Evolutionary conservation across 2,888 invertebrate species (phyloP).

Genomic region (Microdon myrmicae): DNA sequence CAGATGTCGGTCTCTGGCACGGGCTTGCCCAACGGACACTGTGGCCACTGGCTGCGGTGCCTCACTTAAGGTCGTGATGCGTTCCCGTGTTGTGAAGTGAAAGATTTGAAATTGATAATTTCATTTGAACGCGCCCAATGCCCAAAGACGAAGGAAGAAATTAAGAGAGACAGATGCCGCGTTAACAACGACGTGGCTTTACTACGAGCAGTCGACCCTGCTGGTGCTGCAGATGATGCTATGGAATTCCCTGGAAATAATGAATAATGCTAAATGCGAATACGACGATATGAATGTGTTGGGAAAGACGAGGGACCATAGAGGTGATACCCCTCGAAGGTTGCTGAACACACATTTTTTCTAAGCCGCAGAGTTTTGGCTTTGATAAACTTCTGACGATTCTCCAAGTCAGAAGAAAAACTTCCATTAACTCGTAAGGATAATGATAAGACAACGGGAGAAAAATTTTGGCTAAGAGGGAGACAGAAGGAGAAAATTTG

Average conservation of each 20-base stretch:
- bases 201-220: background rate
- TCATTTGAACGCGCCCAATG: no score
- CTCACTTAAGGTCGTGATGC: slow-evolving; percentile 57
- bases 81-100: slow-evolving; percentile 55
- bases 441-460: slow-evolving; percentile 4
- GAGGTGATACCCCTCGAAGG: no score
- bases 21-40: slow-evolving; percentile 12
- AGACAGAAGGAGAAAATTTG: slow-evolving; percentile 1
- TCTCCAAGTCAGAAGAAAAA: no score
- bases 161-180: slow-evolving; percentile 7
- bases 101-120: slow-evolving; percentile 58
- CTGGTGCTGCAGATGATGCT: slow-evolving; percentile 5
- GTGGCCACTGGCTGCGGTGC: slow-evolving; percentile 43
- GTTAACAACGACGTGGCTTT: no score
- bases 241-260: slow-evolving; percentile 45
- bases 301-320: slow-evolving; percentile 30
- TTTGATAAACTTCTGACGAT: no score
- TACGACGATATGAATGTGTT: slow-evolving; percentile 31
- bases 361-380: no score
- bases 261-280: slow-evolving; percentile 52
- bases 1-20: slow-evolving; percentile 17
- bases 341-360: no score
- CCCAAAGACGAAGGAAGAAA: slow-evolving; percentile 11
- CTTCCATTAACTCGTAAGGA: no score
- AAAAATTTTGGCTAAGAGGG: slow-evolving; percentile 1